Evolutionary conservation across 92 coral and sea anemone species (phyloP).

Genomic region (Paragorgia papillata): DNA sequence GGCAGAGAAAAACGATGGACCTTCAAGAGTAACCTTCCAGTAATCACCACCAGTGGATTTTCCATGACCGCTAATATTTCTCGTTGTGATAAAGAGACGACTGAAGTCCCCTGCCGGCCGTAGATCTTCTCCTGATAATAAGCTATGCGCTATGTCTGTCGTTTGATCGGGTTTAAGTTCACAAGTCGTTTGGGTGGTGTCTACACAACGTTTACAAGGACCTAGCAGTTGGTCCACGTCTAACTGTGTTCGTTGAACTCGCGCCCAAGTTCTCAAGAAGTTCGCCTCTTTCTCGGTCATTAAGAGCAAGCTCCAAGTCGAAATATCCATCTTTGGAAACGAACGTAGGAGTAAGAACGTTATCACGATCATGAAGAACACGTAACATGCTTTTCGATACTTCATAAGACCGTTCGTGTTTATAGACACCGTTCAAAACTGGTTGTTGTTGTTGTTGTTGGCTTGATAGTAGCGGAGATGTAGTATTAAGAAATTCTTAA

Average conservation of each 20-base stretch:
- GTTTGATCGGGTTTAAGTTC: neutral
- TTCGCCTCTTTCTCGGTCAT: conserved; percentile 43
- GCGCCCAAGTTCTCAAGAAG: conserved; percentile 69
- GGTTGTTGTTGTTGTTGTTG: too few species aligned
- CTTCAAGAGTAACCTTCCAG: conserved; percentile 65
- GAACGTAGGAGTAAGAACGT: conserved; percentile 17
- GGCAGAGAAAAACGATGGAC: conserved; percentile 59
- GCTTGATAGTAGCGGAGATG: too few species aligned
- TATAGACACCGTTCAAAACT: neutral
- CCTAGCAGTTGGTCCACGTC: conserved; percentile 56
- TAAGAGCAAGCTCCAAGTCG: conserved; percentile 34
- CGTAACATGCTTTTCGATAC: conserved; percentile 18
- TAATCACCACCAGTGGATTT: conserved; percentile 68
- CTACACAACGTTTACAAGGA: conserved; percentile 52
- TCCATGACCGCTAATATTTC: conserved; percentile 26
- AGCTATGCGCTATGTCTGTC: conserved; percentile 53
- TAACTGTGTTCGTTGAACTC: conserved; percentile 56
- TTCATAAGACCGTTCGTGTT: neutral
- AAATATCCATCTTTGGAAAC: conserved; percentile 27
- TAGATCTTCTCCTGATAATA: conserved; percentile 42
- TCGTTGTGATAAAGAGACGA: conserved; percentile 57
- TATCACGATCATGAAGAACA: conserved; percentile 17
- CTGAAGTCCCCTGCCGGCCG: conserved; percentile 65
- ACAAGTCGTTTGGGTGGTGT: conserved; percentile 26
- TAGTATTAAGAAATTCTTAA: too few species aligned